A percentile compares a stretch with the other conserved stretches of the same genome.
These are phyloP conservation scores for Nixonia krombeini DNA, from an alignment of 1,140 invertebrate species.

Conservation along the genomic window DNA sequence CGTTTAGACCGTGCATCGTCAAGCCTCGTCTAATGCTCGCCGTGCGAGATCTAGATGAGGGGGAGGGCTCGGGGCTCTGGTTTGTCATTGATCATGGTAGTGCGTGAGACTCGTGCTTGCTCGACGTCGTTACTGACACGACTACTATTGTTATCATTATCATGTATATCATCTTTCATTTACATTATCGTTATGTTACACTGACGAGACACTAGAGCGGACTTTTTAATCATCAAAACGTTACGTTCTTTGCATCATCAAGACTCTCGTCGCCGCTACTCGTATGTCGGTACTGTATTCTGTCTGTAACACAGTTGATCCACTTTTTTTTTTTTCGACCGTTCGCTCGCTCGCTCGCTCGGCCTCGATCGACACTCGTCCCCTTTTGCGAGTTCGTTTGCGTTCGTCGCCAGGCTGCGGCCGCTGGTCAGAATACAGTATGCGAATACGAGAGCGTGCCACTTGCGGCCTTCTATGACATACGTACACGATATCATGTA, in stretches of 20 bases:
- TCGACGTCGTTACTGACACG: no score
- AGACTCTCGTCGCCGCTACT: slow-evolving; percentile 26
- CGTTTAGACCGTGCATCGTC: slow-evolving; percentile 34
- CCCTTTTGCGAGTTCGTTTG: slow-evolving; percentile 4
- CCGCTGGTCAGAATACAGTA: slow-evolving; percentile 48
- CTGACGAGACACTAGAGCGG: slow-evolving; percentile 32
- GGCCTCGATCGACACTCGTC: no score
- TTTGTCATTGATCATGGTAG: slow-evolving; percentile 72
- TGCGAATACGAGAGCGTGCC: slow-evolving; percentile 42
- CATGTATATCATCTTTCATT: no score
- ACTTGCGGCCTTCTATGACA: slow-evolving; percentile 43
- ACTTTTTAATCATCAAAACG: slow-evolving; percentile 23
- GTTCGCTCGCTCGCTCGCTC: no score
- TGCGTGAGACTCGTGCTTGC: slow-evolving; percentile 55
- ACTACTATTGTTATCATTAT: no score
- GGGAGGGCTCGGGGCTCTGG: slow-evolving; percentile 70
- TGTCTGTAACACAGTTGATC: slow-evolving; percentile 5
- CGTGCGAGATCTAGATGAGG: slow-evolving; percentile 45
- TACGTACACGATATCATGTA: slow-evolving; percentile 43
- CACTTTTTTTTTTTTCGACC: no score
- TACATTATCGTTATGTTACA: slow-evolving; percentile 36
- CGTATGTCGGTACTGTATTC: slow-evolving; percentile 44
- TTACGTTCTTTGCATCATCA: no score
- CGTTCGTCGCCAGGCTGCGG: no score
- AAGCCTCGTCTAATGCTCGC: slow-evolving; percentile 21